Percentiles rank a stretch among this genome's conserved stretches.
Conservation (phyloP, 2,888 invertebrate species). For the Drosophila kokeensis region DNA sequence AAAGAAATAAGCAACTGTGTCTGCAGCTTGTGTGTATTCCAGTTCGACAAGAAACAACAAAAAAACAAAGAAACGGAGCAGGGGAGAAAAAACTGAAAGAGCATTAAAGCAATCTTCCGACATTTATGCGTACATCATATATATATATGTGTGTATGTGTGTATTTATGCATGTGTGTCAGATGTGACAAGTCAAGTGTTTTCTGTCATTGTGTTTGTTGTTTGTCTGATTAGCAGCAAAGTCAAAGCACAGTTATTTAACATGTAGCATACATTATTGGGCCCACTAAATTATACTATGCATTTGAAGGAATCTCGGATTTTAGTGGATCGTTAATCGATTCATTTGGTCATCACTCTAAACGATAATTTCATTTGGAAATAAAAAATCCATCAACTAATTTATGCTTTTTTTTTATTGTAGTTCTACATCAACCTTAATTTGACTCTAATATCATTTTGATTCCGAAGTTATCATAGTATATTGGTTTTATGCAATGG, state of each 20-base stretch:
- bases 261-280: conserved; percentile 30
- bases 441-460: not conserved
- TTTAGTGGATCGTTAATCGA: not conserved
- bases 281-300: not conserved
- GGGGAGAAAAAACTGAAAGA: not conserved
- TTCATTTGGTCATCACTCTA: not conserved
- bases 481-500: no score
- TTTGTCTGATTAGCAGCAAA: conserved; percentile 30
- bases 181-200: conserved; percentile 81
- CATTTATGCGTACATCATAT: conserved; percentile 40
- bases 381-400: not conserved
- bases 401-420: not conserved
- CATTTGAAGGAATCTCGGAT: not conserved
- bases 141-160: not conserved
- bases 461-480: not conserved
- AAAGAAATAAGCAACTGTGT: not conserved
- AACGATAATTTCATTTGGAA: not conserved
- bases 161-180: conserved; percentile 59
- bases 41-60: not conserved
- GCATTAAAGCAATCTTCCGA: conserved; percentile 74
- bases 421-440: not conserved
- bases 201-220: conserved; percentile 47
- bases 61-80: not conserved
- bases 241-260: conserved; percentile 9
- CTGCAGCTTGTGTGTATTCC: not conserved